A percentile compares a stretch with the other conserved stretches of the same genome.
These are phyloP conservation scores for Mirza zaza DNA, from an alignment of 2,113 vertebrate species.

Conservation along the genomic window DNA sequence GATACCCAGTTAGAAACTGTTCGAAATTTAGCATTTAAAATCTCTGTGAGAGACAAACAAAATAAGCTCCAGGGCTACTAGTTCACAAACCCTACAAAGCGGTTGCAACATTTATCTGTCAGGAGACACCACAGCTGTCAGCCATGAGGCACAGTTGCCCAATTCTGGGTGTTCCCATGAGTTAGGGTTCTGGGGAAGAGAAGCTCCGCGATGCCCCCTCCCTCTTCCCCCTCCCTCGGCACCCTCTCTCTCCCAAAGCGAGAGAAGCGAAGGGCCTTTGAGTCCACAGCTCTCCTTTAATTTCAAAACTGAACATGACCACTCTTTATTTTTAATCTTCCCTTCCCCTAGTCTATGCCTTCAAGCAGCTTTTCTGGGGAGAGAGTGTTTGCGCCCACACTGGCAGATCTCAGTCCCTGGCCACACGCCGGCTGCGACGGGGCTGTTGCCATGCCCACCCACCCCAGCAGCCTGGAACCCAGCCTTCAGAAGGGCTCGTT, in stretches of 20 bases:
- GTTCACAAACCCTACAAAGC: neutral
- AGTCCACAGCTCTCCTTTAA: neutral
- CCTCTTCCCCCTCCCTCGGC: rapidly evolving
- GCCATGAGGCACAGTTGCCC: rapidly evolving
- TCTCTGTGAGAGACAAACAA: neutral
- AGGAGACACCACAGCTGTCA: neutral
- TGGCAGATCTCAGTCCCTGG: conserved; percentile 61
- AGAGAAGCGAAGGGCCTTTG: neutral
- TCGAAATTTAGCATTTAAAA: neutral
- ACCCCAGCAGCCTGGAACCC: conserved; percentile 53
- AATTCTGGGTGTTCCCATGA: neutral
- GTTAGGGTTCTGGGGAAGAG: neutral
- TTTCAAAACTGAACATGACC: conserved; percentile 49
- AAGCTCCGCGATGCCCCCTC: rapidly evolving
- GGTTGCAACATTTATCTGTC: neutral
- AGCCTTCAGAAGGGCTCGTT: conserved; percentile 16
- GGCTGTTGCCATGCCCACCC: conserved; percentile 68
- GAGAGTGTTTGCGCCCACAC: conserved; percentile 69
- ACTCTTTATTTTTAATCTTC: conserved; percentile 76
- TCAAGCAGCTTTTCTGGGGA: conserved; percentile 72
- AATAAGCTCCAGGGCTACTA: neutral
- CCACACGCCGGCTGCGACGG: conserved; percentile 32
- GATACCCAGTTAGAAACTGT: neutral
- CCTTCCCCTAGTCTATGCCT: conserved; percentile 59
- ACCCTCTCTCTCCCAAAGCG: neutral